A percentile compares a stretch with the other conserved stretches of the same genome.
These are phyloP conservation scores for Anhinga rufa DNA, from an alignment of 2,113 vertebrate genomes.

Conservation along the genomic window DNA sequence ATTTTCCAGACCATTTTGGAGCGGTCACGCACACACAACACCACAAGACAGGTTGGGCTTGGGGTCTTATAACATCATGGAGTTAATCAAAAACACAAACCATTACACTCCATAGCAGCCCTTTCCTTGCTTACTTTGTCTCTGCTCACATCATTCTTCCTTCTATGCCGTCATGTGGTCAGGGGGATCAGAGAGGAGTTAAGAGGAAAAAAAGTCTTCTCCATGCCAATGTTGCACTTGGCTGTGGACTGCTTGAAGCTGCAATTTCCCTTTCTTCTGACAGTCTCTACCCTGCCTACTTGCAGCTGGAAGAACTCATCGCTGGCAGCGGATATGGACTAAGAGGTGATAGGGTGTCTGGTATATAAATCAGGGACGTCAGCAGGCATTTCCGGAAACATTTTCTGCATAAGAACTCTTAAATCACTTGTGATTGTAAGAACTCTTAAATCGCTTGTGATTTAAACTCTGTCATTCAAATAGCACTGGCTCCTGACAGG, in stretches of 20 bases:
- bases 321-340: not conserved
- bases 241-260: not conserved
- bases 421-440: too few species aligned
- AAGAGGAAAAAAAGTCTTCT: not conserved
- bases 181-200: not conserved
- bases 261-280: not conserved
- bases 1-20: not conserved
- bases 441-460: too few species aligned
- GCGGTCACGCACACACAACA: accelerated
- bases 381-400: not conserved
- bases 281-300: not conserved
- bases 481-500: not conserved
- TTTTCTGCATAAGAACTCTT: not conserved
- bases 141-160: accelerated
- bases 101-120: not conserved
- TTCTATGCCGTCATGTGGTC: not conserved
- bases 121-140: not conserved
- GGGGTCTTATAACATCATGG: not conserved
- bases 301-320: not conserved
- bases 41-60: not conserved
- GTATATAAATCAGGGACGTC: not conserved
- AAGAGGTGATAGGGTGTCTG: not conserved
- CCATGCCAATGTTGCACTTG: not conserved
- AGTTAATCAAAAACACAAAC: not conserved
- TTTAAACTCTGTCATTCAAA: not conserved